Percentiles rank a stretch among this genome's conserved stretches.
These are phyloP conservation scores for Pogonophryne albipinna DNA, from an alignment of 2,797 vertebrate species.

Conservation along the genomic window DNA sequence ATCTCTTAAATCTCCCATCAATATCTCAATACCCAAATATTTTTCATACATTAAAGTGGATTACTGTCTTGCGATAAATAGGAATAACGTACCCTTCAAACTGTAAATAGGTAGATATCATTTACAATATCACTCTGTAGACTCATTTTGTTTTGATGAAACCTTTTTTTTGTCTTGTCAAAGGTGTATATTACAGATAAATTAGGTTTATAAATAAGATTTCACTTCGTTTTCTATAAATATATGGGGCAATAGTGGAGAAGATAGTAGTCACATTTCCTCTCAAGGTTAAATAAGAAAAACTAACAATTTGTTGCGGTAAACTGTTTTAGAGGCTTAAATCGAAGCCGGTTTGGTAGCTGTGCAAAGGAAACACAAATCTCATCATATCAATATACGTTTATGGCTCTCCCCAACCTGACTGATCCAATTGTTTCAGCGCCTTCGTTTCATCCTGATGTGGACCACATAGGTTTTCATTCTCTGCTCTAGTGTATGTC, in stretches of 20 bases:
- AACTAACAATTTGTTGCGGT: not conserved
- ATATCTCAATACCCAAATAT: too few relatives aligned
- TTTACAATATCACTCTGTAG: not conserved
- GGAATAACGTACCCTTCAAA: too few relatives aligned
- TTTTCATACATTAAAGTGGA: too few relatives aligned
- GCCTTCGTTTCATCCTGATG: conserved; percentile 20
- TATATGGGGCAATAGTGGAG: not conserved
- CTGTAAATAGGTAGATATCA: not conserved
- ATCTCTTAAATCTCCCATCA: too few relatives aligned
- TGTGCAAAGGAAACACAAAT: conserved; percentile 18
- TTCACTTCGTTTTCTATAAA: not conserved
- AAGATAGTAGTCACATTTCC: not conserved
- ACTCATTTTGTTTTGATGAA: not conserved
- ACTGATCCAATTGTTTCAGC: conserved; percentile 14
- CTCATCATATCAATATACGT: conserved; percentile 14
- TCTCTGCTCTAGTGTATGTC: conserved; percentile 43
- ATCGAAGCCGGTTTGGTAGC: not conserved
- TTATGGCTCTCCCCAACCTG: not conserved
- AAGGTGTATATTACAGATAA: not conserved
- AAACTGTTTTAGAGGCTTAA: not conserved
- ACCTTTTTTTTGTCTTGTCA: not conserved
- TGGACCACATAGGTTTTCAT: conserved; percentile 57
- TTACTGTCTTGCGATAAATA: too few relatives aligned
- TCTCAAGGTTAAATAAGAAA: conserved; percentile 14
- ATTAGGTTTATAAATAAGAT: not conserved